These are phyloP conservation scores for Dreissena rostriformis DNA, from an alignment of 1,140 invertebrate species.

Conservation along the genomic window DNA sequence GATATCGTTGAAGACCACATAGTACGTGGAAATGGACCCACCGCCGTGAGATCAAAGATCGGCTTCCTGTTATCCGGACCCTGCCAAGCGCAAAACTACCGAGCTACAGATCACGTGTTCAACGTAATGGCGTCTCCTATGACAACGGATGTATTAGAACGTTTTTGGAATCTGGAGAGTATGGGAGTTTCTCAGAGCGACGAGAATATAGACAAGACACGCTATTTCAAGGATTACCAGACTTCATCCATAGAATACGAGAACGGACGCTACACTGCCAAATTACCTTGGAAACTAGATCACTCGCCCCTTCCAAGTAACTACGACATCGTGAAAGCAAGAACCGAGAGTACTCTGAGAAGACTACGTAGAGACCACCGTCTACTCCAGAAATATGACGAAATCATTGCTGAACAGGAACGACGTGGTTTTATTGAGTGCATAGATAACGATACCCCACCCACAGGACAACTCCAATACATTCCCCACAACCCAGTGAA, in stretches of 20 bases:
- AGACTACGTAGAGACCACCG: slow-evolving; percentile 22
- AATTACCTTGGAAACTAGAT: slow-evolving; percentile 56
- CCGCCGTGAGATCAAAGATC: too few species aligned
- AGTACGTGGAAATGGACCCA: too few species aligned
- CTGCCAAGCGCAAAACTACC: too few species aligned
- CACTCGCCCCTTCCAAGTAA: slow-evolving; percentile 35
- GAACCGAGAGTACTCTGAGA: slow-evolving; percentile 26
- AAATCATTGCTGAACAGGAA: slow-evolving; percentile 49
- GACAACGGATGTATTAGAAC: slow-evolving; percentile 9
- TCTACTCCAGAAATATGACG: slow-evolving; percentile 16
- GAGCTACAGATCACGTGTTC: neutral
- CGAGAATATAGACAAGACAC: neutral
- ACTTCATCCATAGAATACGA: slow-evolving; percentile 8
- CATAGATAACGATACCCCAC: neutral
- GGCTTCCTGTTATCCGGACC: too few species aligned
- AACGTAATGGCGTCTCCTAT: slow-evolving; percentile 1
- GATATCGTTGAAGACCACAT: too few species aligned
- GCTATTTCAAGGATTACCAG: slow-evolving; percentile 9
- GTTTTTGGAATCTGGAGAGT: slow-evolving; percentile 45
- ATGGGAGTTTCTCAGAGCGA: neutral
- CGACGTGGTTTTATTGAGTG: slow-evolving; percentile 38
- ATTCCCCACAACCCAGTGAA: slow-evolving; percentile 21
- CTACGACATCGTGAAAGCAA: slow-evolving; percentile 21
- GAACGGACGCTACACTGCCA: slow-evolving; percentile 42
- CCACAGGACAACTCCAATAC: slow-evolving; percentile 17